Conservation (phyloP, 1,140 invertebrate genomes). For the Melipona quadrifasciata region DNA sequence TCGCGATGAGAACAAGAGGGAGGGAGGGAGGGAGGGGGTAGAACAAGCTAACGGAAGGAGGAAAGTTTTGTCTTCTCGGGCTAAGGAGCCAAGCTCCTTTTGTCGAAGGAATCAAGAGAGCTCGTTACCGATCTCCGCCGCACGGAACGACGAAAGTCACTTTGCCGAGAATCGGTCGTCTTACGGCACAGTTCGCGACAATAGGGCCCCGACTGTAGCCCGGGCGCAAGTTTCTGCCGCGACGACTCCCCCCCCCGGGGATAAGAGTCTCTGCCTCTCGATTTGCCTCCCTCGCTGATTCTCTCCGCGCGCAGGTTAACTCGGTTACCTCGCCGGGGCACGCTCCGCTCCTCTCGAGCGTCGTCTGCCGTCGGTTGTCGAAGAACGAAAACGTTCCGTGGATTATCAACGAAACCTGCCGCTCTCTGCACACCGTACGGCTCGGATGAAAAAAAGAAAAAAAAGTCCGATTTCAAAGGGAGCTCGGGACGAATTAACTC, state of each 20-base stretch:
- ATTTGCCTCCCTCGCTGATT: slow-evolving; percentile 41
- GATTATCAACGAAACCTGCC: not conserved
- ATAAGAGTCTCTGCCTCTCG: slow-evolving; percentile 20
- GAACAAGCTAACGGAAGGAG: not conserved
- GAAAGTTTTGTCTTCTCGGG: slow-evolving; percentile 10
- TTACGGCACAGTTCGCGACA: slow-evolving; percentile 42
- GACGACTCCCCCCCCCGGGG: slow-evolving; percentile 10
- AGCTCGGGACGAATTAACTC: not conserved
- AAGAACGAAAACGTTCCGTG: too few species aligned
- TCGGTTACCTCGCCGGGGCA: slow-evolving; percentile 46
- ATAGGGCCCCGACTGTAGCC: slow-evolving; percentile 33
- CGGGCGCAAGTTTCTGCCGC: slow-evolving; percentile 37
- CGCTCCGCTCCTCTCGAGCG: slow-evolving; percentile 23
- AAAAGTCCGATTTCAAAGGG: too few species aligned
- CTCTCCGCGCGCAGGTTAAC: slow-evolving; percentile 46
- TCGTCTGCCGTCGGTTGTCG: too few species aligned
- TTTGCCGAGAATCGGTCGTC: slow-evolving; percentile 24
- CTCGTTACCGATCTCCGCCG: slow-evolving; percentile 37
- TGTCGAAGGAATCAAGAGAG: slow-evolving; percentile 41
- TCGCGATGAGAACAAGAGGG: not conserved
- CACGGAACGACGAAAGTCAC: slow-evolving; percentile 44
- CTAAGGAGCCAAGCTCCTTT: slow-evolving; percentile 10
- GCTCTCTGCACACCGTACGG: too few species aligned
- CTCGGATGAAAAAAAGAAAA: too few species aligned
- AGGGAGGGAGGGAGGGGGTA: too few species aligned